Evolutionary conservation across 2,113 vertebrate genomes (phyloP).

Genomic region (Spheniscus mendiculus): DNA sequence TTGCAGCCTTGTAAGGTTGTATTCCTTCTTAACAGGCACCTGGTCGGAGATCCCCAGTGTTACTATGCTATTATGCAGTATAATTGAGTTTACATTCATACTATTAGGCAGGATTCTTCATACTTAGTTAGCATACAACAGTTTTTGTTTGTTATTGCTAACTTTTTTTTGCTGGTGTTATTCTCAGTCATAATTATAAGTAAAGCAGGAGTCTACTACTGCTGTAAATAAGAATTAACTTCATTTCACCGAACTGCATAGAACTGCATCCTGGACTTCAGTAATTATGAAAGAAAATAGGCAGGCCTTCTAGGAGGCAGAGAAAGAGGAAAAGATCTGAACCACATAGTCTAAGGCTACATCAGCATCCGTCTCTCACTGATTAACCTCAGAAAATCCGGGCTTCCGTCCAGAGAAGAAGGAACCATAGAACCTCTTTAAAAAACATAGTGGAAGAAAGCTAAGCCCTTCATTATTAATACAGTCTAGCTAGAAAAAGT

Average conservation of each 20-base stretch:
- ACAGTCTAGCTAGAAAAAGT: background rate
- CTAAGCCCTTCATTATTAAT: background rate
- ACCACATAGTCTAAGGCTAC: fast-evolving
- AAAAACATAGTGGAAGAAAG: background rate
- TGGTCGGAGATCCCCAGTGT: background rate
- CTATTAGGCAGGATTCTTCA: background rate
- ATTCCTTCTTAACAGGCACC: background rate
- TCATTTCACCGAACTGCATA: background rate
- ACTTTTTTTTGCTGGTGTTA: background rate
- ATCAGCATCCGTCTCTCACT: fast-evolving
- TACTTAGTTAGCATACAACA: background rate
- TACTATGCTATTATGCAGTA: background rate
- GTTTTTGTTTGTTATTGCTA: background rate
- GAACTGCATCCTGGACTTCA: background rate
- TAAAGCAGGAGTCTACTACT: background rate
- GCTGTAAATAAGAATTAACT: background rate
- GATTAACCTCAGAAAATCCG: background rate
- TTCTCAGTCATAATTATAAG: background rate
- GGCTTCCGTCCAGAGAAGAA: background rate
- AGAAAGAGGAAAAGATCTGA: background rate
- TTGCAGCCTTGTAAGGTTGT: background rate
- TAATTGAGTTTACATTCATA: background rate
- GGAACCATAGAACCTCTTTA: background rate
- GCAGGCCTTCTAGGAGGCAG: background rate
- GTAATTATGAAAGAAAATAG: background rate